Conservation (phyloP, 2,888 invertebrate genomes). For the Gymnocheta viridis region DNA sequence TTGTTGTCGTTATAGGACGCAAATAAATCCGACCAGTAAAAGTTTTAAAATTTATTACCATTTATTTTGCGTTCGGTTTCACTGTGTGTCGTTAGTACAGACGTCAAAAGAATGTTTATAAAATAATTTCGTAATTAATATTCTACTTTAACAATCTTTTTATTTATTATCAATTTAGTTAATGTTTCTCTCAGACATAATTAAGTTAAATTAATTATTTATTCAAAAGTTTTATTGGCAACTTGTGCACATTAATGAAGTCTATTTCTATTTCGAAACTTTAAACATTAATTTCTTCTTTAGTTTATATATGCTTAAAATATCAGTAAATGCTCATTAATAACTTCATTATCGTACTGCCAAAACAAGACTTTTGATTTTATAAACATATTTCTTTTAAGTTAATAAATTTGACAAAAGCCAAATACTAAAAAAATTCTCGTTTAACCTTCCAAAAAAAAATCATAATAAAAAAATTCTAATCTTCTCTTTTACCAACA, state of each 20-base stretch:
- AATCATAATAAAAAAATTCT: not conserved
- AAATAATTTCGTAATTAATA: slow-evolving; percentile 7
- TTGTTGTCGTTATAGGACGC: no score
- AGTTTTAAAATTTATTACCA: not conserved
- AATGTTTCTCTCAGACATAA: slow-evolving; percentile 50
- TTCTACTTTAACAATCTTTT: slow-evolving; percentile 5
- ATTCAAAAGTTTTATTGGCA: slow-evolving; percentile 42
- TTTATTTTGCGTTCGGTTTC: not conserved
- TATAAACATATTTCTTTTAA: not conserved
- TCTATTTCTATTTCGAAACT: slow-evolving; percentile 22
- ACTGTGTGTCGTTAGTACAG: not conserved
- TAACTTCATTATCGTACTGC: slow-evolving; percentile 17
- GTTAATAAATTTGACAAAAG: not conserved
- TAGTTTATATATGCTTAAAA: slow-evolving; percentile 28
- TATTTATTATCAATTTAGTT: slow-evolving; percentile 42
- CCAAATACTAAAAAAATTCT: not conserved
- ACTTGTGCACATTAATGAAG: not conserved
- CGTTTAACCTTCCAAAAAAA: not conserved
- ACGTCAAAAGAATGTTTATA: not conserved
- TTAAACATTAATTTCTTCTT: not conserved
- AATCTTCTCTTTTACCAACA: slow-evolving; percentile 23
- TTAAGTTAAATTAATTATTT: slow-evolving; percentile 63
- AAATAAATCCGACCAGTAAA: not conserved
- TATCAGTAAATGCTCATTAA: slow-evolving; percentile 38
- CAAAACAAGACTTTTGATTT: slow-evolving; percentile 30